Conservation (phyloP, 2,113 vertebrate species). For the Passer domesticus region DNA sequence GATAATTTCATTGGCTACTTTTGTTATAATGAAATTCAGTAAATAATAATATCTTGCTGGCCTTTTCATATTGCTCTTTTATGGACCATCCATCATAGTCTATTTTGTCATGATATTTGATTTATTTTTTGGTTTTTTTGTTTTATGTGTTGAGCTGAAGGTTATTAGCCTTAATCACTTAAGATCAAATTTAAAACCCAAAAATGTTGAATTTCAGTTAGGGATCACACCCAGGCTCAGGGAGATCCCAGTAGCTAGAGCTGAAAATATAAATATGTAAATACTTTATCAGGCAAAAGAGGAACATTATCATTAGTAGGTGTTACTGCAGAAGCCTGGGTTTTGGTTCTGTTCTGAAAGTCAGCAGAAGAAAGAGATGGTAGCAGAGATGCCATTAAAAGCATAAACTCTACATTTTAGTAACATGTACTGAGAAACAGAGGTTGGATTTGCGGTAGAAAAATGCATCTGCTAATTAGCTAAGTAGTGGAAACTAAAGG, state of each 20-base stretch:
- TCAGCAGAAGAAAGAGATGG: not conserved
- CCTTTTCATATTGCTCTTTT: not conserved
- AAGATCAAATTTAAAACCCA: not conserved
- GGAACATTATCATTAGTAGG: not conserved
- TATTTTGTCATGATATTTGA: not conserved
- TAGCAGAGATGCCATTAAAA: not conserved
- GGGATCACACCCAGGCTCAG: not conserved
- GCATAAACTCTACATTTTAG: not conserved
- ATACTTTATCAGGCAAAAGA: not conserved
- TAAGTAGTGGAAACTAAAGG: not conserved
- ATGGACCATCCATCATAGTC: not conserved
- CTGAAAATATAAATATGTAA: not conserved
- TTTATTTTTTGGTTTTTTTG: not conserved
- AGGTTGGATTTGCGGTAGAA: not conserved
- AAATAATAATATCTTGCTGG: not conserved
- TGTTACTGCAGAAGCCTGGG: not conserved
- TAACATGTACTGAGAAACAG: not conserved
- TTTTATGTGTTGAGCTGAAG: not conserved
- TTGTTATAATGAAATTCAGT: not conserved
- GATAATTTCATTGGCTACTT: not conserved
- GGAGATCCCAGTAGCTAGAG: not conserved
- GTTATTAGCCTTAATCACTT: not conserved
- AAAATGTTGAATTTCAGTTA: not conserved
- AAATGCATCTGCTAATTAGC: not conserved
- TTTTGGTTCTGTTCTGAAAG: not conserved